These are phyloP conservation scores for Acanthornis magna DNA, from an alignment of 2,797 vertebrate species.

Conservation along the genomic window DNA sequence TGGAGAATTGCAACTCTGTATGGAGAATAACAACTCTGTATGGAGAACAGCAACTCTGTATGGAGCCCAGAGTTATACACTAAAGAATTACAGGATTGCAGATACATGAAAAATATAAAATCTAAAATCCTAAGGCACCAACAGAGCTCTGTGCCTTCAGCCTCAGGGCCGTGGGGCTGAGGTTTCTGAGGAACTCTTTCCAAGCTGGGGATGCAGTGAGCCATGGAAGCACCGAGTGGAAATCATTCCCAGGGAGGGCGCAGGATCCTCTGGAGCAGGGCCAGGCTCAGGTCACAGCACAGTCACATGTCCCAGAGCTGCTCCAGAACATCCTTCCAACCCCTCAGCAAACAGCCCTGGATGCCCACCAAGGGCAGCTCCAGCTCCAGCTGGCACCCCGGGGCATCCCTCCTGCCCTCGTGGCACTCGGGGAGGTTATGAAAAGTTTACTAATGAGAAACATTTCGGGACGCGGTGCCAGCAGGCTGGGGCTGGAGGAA, in stretches of 20 bases:
- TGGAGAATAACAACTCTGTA: no score
- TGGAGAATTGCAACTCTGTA: no score
- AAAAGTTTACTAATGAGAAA: constrained; percentile 57
- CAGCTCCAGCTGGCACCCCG: constrained; percentile 50
- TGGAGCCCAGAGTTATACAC: no score
- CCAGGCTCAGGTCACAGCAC: constrained; percentile 22
- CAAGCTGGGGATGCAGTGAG: no score
- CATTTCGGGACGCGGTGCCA: neutral
- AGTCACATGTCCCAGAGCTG: neutral
- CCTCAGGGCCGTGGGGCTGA: neutral
- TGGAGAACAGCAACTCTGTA: no score
- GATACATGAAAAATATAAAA: no score
- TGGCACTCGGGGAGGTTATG: constrained; percentile 47
- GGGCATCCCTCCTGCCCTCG: neutral
- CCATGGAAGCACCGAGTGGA: no score
- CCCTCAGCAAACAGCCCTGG: constrained; percentile 34
- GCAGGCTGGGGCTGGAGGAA: neutral
- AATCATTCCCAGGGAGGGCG: neutral
- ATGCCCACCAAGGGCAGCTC: neutral
- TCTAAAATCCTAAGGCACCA: neutral
- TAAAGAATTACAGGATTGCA: no score
- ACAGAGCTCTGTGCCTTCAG: neutral
- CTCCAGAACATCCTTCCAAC: constrained; percentile 31
- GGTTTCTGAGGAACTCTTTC: no score
- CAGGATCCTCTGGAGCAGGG: neutral